A percentile compares a stretch with the other conserved stretches of the same genome.
phyloP scores from a whole-genome alignment of 2,113 vertebrate species.

The Limnothrissa miodon region DNA sequence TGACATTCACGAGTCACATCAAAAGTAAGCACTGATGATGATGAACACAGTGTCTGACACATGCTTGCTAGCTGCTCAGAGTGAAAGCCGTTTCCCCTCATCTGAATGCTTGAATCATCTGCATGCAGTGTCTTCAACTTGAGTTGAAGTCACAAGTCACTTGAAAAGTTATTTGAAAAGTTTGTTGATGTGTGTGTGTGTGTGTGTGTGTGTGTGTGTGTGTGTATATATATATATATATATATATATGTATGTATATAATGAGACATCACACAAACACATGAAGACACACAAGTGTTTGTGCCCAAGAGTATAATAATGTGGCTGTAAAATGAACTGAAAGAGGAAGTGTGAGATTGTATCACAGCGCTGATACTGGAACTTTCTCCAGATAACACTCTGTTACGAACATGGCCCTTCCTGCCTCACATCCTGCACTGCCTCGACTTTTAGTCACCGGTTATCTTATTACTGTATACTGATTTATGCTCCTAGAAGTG shows the following conservation, averaged over 20 bases:
- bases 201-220: too few species aligned
- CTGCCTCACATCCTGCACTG: not conserved
- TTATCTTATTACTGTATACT: not conserved
- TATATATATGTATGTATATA: too few species aligned
- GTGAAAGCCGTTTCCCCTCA: too few species aligned
- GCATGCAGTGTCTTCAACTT: too few species aligned
- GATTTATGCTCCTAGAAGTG: not conserved
- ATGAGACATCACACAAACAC: not conserved
- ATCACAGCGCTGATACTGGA: not conserved
- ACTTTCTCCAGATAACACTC: not conserved
- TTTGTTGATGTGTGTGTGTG: too few species aligned
- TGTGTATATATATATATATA: too few species aligned
- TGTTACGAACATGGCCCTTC: not conserved
- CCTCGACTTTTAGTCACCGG: not conserved
- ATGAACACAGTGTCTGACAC: too few species aligned
- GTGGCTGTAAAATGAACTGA: not conserved
- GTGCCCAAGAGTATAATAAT: not conserved
- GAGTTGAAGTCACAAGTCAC: too few species aligned
- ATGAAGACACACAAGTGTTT: not conserved
- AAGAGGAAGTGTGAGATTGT: not conserved
- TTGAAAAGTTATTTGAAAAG: too few species aligned
- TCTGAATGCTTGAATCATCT: too few species aligned
- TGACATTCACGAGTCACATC: slow-evolving; percentile 78
- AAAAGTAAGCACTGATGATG: slow-evolving; percentile 77
- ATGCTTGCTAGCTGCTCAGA: too few species aligned